Base-by-base conservation (phyloP, 2,797 vertebrate genomes). In the Dicrostonyx torquatus region DNA sequence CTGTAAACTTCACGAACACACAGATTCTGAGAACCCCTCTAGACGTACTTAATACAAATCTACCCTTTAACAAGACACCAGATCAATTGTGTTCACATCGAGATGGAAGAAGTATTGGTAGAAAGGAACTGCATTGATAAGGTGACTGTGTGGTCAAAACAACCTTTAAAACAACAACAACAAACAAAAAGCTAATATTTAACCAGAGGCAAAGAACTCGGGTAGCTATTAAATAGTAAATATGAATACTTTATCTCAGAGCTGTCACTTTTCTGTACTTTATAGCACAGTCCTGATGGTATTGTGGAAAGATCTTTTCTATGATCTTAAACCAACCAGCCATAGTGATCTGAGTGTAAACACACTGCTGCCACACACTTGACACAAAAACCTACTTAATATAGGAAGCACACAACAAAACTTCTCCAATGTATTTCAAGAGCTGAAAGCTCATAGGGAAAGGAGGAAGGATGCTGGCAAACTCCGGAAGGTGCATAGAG, bases 381-480 rank as follows among this genome's bases (percentile, higher is more conserved):
- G 55, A 55, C 24, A 13, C 66, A 48, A 72, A 72, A 20, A 22
- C 75, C 94, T 82, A 70, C 82, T 94, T 94, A 85, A 78, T 72
- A 79, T 75, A 89, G 83, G 62, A 87, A 91, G 92, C 80, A 90
- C 11, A 22, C 5, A 2, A 55, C 75, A 73, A 20, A 68, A 73
- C 78, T 85, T 87, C 70, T 70, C 73, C 0, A 84, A 94, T 70
- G 55, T 82, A 60, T 93, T 96, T 93, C 90, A 85, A 97, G 55
- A 92, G 77, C 43, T 86, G 73, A 93, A 77, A 73, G 55, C n/a
- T 50, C 13, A 22, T 2, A 84, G n/a, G 60, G 18, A 75, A 94
- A 82, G 83, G 78, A 75, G 64, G 82, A 83, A 40, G 60, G 60
- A 64, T 87, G 83, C 34, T 17, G 58, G 72, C 79, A 62, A 85